A percentile compares a stretch with the other conserved stretches of the same genome.
phyloP scores from a whole-genome alignment of 2,797 vertebrate genomes.

The Leptoclinus maculatus region DNA sequence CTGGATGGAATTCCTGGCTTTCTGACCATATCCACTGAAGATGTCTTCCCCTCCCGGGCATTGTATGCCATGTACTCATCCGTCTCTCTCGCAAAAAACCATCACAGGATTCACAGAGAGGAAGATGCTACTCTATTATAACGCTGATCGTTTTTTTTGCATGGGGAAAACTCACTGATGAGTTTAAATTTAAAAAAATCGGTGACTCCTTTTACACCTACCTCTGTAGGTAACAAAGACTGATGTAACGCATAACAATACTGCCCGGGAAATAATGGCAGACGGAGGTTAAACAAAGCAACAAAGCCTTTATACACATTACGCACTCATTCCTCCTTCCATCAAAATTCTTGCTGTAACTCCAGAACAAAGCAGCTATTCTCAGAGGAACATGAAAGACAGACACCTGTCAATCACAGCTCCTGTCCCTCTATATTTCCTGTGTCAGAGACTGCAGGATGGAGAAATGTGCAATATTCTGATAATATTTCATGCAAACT shows the following conservation, averaged over 20 bases:
- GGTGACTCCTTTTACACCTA: conserved; percentile 58
- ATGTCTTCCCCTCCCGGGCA: conserved; percentile 41
- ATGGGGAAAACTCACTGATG: conserved; percentile 39
- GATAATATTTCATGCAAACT: conserved; percentile 90
- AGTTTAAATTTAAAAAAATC: conserved; percentile 64
- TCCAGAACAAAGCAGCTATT: conserved; percentile 78
- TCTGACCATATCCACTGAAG: conserved; percentile 46
- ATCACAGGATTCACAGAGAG: conserved; percentile 41
- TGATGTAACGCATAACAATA: conserved; percentile 67
- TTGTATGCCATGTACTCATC: conserved; percentile 23
- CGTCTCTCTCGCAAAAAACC: conserved; percentile 32
- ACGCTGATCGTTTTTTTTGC: conserved; percentile 37
- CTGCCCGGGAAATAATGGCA: conserved; percentile 72
- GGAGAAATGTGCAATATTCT: conserved; percentile 87
- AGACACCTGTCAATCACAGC: conserved; percentile 85
- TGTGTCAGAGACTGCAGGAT: conserved; percentile 79
- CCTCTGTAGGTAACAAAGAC: conserved; percentile 69
- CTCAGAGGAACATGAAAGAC: conserved; percentile 78
- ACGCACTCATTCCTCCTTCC: conserved; percentile 68
- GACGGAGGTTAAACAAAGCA: conserved; percentile 77
- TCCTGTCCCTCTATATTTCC: conserved; percentile 72
- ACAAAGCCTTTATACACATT: conserved; percentile 75
- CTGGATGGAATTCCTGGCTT: conserved; percentile 46
- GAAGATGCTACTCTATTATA: conserved; percentile 39
- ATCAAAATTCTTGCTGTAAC: conserved; percentile 75